Percentiles rank a stretch among this genome's conserved stretches.
Evolutionary conservation across 2,113 vertebrate species (phyloP).

Genomic region (Euleptes europaea): DNA sequence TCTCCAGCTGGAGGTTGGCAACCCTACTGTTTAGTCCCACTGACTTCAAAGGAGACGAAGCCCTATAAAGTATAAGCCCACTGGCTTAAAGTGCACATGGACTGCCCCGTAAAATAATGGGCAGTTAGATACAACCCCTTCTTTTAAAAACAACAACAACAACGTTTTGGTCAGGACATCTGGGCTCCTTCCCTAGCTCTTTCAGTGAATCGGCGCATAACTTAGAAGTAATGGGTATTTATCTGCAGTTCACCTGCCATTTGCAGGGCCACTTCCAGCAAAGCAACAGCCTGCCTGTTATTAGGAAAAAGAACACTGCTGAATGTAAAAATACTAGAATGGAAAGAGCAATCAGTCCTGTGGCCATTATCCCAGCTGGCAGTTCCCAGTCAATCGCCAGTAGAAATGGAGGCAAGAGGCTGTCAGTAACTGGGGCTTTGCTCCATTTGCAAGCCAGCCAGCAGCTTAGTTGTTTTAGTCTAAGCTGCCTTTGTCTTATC

Average conservation of each 20-base stretch:
- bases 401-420: neutral
- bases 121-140: neutral
- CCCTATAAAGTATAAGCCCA: neutral
- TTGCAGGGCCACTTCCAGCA: neutral
- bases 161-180: neutral
- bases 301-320: neutral
- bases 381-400: neutral
- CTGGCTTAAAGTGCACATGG: neutral
- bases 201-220: neutral
- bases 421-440: neutral
- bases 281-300: neutral
- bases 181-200: neutral
- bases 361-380: neutral
- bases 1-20: too few species aligned
- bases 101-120: neutral
- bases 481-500: neutral
- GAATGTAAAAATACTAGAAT: neutral
- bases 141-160: neutral
- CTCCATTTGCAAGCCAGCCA: neutral
- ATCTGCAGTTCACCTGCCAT: neutral
- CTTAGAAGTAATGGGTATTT: neutral
- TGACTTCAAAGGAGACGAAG: neutral
- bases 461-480: neutral
- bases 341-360: neutral
- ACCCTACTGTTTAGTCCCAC: too few species aligned